phyloP scores from a whole-genome alignment of 2,113 vertebrate genomes.

The Ptilorrhoa leucosticta region DNA sequence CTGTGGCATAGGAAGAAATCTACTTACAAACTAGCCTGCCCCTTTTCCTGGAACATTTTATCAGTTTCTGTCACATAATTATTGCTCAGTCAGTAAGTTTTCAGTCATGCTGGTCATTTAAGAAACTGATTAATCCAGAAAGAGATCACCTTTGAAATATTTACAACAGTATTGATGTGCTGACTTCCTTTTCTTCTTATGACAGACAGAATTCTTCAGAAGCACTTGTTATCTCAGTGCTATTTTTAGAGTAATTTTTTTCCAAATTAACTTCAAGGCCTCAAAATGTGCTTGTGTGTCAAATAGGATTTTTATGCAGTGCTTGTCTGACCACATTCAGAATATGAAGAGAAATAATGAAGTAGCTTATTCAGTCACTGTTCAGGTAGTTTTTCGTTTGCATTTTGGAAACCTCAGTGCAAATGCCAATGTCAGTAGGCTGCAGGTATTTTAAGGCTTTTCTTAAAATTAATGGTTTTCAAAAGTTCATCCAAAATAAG shows the following conservation, averaged over 20 bases:
- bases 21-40: background rate
- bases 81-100: background rate
- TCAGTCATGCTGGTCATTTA: background rate
- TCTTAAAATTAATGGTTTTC: background rate
- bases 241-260: background rate
- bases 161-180: background rate
- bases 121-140: background rate
- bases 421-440: background rate
- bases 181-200: background rate
- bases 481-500: constrained; percentile 4
- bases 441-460: background rate
- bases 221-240: background rate
- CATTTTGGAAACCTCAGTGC: background rate
- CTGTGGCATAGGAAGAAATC: background rate
- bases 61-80: background rate
- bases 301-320: background rate
- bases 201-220: background rate
- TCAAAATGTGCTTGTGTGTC: background rate
- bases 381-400: background rate
- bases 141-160: background rate
- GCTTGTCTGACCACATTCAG: background rate
- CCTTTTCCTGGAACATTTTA: background rate
- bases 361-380: background rate
- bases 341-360: background rate
- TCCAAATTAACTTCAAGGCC: background rate